These are phyloP conservation scores for Philaethria dido DNA, from an alignment of 2,888 invertebrate genomes.

Conservation along the genomic window DNA sequence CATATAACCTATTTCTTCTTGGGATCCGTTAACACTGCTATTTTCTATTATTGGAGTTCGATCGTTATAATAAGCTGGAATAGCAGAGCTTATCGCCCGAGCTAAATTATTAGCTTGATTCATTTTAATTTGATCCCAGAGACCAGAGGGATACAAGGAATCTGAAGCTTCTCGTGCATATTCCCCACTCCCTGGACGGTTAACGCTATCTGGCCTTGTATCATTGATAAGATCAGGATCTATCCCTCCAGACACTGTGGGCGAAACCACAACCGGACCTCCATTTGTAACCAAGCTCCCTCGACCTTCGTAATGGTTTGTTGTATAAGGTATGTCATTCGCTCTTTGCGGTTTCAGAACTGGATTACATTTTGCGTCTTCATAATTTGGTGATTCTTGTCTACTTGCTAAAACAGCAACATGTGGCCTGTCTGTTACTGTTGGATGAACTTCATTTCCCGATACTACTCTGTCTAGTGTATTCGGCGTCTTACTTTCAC, in stretches of 20 bases:
- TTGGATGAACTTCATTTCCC: conserved; percentile 78
- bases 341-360: conserved; percentile 88
- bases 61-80: conserved; percentile 87
- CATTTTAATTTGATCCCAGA: conserved; percentile 88
- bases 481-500: conserved; percentile 90
- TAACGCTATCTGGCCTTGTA: conserved; percentile 86
- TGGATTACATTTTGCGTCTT: conserved; percentile 84
- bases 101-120: conserved; percentile 81
- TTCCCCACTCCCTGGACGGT: conserved; percentile 88
- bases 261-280: conserved; percentile 88
- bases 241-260: conserved; percentile 89
- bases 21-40: conserved; percentile 83
- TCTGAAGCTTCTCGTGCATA: conserved; percentile 90
- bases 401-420: conserved; percentile 84
- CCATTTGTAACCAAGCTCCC: conserved; percentile 86
- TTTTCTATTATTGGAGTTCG: conserved; percentile 90
- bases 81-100: conserved; percentile 83
- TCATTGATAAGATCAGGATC: conserved; percentile 95
- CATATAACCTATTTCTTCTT: conserved; percentile 85
- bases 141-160: conserved; percentile 90
- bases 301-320: conserved; percentile 87
- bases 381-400: conserved; percentile 67
- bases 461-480: conserved; percentile 89
- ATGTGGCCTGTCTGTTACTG: conserved; percentile 79
- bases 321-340: conserved; percentile 87